These are phyloP conservation scores for Neoniphon sammara DNA, from an alignment of 2,797 vertebrate species.

Conservation along the genomic window DNA sequence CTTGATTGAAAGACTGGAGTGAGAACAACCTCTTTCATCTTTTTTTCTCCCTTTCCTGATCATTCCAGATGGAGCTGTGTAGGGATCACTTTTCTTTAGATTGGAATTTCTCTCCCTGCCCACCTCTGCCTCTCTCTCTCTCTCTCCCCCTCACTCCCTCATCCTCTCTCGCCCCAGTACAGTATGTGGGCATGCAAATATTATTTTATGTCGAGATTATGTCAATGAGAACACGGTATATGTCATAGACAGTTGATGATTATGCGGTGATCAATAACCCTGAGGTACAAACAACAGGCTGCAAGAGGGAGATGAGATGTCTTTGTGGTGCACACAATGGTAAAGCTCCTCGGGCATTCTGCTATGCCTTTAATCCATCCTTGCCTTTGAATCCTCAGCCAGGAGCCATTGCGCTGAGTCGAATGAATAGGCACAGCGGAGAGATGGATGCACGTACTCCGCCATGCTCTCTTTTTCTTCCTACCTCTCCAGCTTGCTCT, in stretches of 20 bases:
- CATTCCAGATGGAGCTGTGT: not conserved
- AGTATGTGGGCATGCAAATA: conserved; percentile 28
- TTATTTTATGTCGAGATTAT: conserved; percentile 55
- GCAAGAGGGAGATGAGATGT: conserved; percentile 53
- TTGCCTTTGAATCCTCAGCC: conserved; percentile 62
- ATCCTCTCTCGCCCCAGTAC: not conserved
- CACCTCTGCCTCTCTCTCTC: conserved; percentile 3
- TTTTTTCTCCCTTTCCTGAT: not conserved
- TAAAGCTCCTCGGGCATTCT: conserved; percentile 53
- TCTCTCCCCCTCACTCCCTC: not conserved
- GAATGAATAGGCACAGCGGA: conserved; percentile 35
- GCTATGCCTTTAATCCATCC: conserved; percentile 61
- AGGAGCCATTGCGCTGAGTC: conserved; percentile 27
- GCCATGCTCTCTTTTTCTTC: not conserved
- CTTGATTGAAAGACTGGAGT: conserved; percentile 17
- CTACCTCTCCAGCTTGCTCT: conserved; percentile 1
- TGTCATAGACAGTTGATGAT: conserved; percentile 42
- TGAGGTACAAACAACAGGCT: conserved; percentile 44
- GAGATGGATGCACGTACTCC: conserved; percentile 5
- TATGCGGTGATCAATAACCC: conserved; percentile 38
- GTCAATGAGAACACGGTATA: conserved; percentile 39
- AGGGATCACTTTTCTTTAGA: not conserved
- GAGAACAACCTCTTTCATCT: not conserved
- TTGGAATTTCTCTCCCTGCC: not conserved
- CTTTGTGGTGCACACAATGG: conserved; percentile 31